phyloP scores from a whole-genome alignment of 2,888 invertebrate genomes.

The Anthophora plumipes region DNA sequence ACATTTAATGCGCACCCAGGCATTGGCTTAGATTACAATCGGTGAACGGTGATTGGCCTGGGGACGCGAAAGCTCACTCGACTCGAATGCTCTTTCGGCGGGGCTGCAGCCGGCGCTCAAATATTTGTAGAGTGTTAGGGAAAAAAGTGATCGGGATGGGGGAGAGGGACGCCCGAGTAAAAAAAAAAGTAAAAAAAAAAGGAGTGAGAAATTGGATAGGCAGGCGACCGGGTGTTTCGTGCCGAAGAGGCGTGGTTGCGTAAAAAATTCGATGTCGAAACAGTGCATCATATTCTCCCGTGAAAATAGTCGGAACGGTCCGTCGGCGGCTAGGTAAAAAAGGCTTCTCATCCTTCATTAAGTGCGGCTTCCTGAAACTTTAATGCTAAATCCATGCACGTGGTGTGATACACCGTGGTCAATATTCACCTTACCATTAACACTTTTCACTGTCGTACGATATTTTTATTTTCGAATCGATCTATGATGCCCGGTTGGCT shows the following conservation, averaged over 20 bases:
- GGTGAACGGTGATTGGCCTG: slow-evolving; percentile 71
- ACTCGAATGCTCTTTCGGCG: slow-evolving; percentile 73
- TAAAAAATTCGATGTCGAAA: slow-evolving; percentile 64
- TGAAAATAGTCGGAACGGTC: slow-evolving; percentile 11
- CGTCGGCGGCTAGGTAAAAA: not conserved
- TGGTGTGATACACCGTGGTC: no score
- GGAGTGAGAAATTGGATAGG: slow-evolving; percentile 67
- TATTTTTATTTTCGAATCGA: no score
- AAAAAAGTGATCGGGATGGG: slow-evolving; percentile 66
- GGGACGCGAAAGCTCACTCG: slow-evolving; percentile 74
- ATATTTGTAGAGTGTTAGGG: slow-evolving; percentile 74
- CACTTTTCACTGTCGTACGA: no score
- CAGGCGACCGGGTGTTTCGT: slow-evolving; percentile 59
- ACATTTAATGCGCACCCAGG: slow-evolving; percentile 80
- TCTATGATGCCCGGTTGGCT: no score
- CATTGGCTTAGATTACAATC: slow-evolving; percentile 76
- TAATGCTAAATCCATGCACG: not conserved
- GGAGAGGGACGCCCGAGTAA: slow-evolving; percentile 1
- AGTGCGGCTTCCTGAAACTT: not conserved
- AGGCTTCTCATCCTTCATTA: not conserved
- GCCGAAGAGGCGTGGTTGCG: slow-evolving; percentile 56
- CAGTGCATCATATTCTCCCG: slow-evolving; percentile 37
- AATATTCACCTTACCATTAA: no score
- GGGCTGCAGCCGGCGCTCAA: slow-evolving; percentile 68
- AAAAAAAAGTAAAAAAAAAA: slow-evolving; percentile 36